phyloP scores from a whole-genome alignment of 2,797 vertebrate species.

The Sus cebifrons region DNA sequence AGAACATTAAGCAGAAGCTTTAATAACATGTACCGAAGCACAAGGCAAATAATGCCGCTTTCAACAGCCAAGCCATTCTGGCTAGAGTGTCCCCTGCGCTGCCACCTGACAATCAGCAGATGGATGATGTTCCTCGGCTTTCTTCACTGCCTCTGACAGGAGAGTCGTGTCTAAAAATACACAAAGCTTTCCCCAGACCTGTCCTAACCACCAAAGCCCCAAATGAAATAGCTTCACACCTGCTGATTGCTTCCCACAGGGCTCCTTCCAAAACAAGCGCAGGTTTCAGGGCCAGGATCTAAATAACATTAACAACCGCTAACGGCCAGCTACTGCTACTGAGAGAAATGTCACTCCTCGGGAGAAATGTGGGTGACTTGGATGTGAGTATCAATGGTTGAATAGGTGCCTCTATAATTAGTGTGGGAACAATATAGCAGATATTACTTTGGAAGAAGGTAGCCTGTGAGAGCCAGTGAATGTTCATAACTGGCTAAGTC shows the following conservation, averaged over 20 bases:
- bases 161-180: constrained; percentile 76
- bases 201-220: constrained; percentile 59
- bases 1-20: constrained; percentile 78
- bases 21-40: constrained; percentile 78
- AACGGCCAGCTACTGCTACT: constrained; percentile 54
- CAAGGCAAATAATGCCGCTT: constrained; percentile 80
- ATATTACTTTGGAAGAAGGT: constrained; percentile 68
- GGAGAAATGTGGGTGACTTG: constrained; percentile 66
- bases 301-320: constrained; percentile 70
- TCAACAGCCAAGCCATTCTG: constrained; percentile 48
- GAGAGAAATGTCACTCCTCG: constrained; percentile 65
- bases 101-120: constrained; percentile 66
- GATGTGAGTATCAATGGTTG: background rate
- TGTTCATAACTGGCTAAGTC: background rate
- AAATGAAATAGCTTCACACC: constrained; percentile 27
- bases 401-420: constrained; percentile 64
- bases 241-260: constrained; percentile 66
- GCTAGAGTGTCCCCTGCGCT: constrained; percentile 55
- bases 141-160: constrained; percentile 54
- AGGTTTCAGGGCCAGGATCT: constrained; percentile 47
- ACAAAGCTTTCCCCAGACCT: constrained; percentile 50
- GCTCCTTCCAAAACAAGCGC: constrained; percentile 73
- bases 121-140: constrained; percentile 47
- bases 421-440: constrained; percentile 57
- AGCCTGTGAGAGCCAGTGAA: background rate